A percentile compares a stretch with the other conserved stretches of the same genome.
Evolutionary conservation across 2,797 vertebrate genomes (phyloP).

Genomic region (Pipistrellus kuhlii): DNA sequence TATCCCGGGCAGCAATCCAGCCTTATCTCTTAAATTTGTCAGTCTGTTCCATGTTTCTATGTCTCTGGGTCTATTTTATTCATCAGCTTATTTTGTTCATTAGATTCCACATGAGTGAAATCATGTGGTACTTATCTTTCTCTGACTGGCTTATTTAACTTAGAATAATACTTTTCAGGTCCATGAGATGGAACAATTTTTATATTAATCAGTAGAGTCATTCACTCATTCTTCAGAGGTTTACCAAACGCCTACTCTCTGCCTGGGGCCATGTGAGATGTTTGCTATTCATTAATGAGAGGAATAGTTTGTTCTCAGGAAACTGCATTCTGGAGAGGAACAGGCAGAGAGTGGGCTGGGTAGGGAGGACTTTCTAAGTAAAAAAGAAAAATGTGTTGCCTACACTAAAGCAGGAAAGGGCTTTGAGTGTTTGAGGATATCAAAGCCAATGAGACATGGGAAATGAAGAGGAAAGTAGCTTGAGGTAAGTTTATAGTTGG

Average conservation of each 20-base stretch:
- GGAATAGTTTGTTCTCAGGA: not conserved
- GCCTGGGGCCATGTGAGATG: not conserved
- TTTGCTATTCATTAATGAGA: not conserved
- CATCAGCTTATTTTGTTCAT: too few species aligned
- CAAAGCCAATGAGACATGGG: not conserved
- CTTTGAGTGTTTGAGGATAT: not conserved
- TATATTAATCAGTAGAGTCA: not conserved
- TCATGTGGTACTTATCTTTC: too few species aligned
- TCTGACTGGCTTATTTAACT: too few species aligned
- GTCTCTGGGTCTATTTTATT: too few species aligned
- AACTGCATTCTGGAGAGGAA: not conserved
- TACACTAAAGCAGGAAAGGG: not conserved
- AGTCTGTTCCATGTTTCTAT: too few species aligned
- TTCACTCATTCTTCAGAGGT: slow-evolving; percentile 2
- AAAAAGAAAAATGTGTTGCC: not conserved
- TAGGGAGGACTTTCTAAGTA: not conserved
- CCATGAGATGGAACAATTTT: not conserved
- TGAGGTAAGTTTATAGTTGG: not conserved
- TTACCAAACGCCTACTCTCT: not conserved
- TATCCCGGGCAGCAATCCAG: too few species aligned
- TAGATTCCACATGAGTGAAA: too few species aligned
- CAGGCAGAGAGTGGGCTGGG: not conserved
- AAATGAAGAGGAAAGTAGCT: not conserved
- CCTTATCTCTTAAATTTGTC: too few species aligned
- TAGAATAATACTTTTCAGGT: too few species aligned